These are phyloP conservation scores for Ganaspis brasiliensis DNA, from an alignment of 2,888 invertebrate genomes.

Conservation along the genomic window DNA sequence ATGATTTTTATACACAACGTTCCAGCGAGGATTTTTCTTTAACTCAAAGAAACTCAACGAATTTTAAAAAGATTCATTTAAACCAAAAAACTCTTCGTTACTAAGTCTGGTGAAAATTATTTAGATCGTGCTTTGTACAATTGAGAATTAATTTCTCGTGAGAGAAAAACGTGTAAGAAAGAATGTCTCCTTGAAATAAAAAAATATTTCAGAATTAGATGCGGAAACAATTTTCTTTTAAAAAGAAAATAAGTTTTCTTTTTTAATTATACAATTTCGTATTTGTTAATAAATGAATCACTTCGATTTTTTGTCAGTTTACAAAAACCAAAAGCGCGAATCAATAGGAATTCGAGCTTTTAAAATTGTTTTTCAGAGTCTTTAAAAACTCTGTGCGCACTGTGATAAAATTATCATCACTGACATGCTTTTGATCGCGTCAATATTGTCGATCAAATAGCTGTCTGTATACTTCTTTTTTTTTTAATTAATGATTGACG, in stretches of 20 bases:
- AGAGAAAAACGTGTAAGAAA: neutral
- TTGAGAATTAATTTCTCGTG: constrained; percentile 9
- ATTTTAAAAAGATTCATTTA: neutral
- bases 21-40: neutral
- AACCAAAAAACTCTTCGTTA: neutral
- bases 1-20: constrained; percentile 3
- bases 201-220: constrained; percentile 4
- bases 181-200: neutral
- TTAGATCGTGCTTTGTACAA: constrained; percentile 8
- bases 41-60: neutral
- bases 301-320: constrained; percentile 5
- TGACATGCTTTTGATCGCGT: neutral
- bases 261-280: neutral
- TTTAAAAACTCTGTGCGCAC: constrained; percentile 17
- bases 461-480: neutral
- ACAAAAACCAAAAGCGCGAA: constrained; percentile 62
- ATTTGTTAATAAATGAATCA: constrained; percentile 61
- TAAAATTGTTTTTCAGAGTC: constrained; percentile 1
- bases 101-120: constrained; percentile 8
- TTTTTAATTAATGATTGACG: neutral
- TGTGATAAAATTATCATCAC: constrained; percentile 25
- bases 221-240: neutral
- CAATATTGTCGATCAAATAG: constrained; percentile 4
- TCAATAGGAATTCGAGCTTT: constrained; percentile 65
- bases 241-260: neutral